Evolutionary conservation across 2,797 vertebrate genomes (phyloP).

Genomic region (Lycodopsis pacificus): DNA sequence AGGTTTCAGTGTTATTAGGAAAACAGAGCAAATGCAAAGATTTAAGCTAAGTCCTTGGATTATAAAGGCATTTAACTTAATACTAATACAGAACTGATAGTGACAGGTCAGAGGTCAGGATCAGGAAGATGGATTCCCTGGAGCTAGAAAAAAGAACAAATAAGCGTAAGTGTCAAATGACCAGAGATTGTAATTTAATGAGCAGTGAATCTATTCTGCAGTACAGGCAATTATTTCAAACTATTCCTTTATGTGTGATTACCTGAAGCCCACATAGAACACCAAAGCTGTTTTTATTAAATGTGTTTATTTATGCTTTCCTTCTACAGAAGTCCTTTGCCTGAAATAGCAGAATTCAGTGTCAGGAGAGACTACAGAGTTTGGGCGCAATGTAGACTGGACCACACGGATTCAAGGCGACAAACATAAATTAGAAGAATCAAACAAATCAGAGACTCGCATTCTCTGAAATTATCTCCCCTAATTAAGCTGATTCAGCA

Average conservation of each 20-base stretch:
- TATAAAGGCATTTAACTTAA: conserved; percentile 20
- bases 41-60: background rate
- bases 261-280: background rate
- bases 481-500: background rate
- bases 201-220: background rate
- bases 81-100: background rate
- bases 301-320: background rate
- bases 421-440: background rate
- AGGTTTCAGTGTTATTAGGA: background rate
- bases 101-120: background rate
- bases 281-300: background rate
- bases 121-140: background rate
- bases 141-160: conserved; percentile 1
- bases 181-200: background rate
- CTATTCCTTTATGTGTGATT: background rate
- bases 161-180: background rate
- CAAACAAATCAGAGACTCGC: background rate
- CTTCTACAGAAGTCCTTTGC: background rate
- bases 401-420: background rate
- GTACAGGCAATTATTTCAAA: background rate
- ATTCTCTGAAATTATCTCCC: background rate
- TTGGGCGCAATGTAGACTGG: background rate
- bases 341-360: background rate
- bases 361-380: background rate
- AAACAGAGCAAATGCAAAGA: background rate